Percentiles rank a stretch among this genome's conserved stretches.
Conservation (phyloP, 2,888 invertebrate species). For the Parelbella ahira region DNA sequence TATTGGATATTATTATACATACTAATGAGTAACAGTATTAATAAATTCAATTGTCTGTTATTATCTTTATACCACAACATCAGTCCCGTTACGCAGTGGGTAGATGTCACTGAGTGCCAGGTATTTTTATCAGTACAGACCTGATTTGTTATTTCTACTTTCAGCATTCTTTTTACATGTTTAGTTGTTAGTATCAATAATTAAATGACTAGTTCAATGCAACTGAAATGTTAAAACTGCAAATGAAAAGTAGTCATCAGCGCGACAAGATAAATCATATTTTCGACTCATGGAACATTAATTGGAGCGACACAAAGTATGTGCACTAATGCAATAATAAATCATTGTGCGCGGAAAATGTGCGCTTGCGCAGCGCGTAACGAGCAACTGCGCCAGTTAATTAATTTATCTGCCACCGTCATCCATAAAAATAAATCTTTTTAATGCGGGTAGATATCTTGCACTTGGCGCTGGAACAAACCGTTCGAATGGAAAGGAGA, state of each 20-base stretch:
- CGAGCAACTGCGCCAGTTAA: slow-evolving; percentile 45
- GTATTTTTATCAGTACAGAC: no score
- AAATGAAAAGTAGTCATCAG: no score
- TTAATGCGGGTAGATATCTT: slow-evolving; percentile 33
- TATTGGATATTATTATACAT: no score
- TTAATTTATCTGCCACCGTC: slow-evolving; percentile 39
- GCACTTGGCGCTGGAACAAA: slow-evolving; percentile 45
- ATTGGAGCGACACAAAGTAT: slow-evolving; percentile 35
- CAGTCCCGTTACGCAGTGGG: no score
- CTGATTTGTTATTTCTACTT: no score
- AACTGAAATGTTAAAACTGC: slow-evolving; percentile 1
- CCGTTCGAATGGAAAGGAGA: slow-evolving; percentile 53
- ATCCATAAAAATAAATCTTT: slow-evolving; percentile 23
- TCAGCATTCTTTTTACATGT: no score
- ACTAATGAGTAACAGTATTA: no score
- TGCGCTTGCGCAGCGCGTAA: slow-evolving; percentile 41
- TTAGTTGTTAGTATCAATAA: no score
- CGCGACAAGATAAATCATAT: slow-evolving; percentile 15
- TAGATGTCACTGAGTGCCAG: no score
- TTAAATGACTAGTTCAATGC: no score
- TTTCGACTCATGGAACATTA: slow-evolving; percentile 28
- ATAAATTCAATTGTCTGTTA: no score
- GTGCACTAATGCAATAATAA: slow-evolving; percentile 43
- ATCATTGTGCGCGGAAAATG: slow-evolving; percentile 46
- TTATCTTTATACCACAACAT: no score